A percentile compares a stretch with the other conserved stretches of the same genome.
Conservation (phyloP, 2,113 vertebrate species). For the Bucco capensis region DNA sequence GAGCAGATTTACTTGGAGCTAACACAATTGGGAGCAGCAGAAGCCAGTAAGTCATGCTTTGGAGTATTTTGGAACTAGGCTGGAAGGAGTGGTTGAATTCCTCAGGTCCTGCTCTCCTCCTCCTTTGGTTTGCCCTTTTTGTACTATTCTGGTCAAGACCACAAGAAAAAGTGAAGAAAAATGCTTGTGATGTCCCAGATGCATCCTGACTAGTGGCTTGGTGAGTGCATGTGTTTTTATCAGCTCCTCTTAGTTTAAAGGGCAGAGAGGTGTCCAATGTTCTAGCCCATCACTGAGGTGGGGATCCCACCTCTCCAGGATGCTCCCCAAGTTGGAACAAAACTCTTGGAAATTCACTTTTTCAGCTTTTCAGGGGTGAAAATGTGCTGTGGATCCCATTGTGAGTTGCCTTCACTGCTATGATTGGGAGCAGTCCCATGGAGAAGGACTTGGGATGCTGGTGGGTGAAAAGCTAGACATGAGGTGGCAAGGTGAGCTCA, state of each 20-base stretch:
- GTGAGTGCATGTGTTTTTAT: background rate
- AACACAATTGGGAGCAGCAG: background rate
- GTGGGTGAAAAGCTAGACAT: no score
- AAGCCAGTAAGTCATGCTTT: background rate
- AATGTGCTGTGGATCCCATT: rapidly evolving
- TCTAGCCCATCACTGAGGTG: background rate
- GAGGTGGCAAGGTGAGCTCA: no score
- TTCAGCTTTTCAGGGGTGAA: background rate
- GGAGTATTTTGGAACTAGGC: background rate
- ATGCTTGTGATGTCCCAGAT: background rate
- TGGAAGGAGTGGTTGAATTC: background rate
- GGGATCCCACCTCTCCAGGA: rapidly evolving
- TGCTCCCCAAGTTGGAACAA: background rate
- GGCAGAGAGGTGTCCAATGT: background rate
- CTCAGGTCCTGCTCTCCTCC: background rate
- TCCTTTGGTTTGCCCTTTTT: background rate
- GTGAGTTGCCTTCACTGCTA: background rate
- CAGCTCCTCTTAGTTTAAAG: background rate
- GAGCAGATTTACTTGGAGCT: background rate
- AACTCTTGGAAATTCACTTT: background rate
- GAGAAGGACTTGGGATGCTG: background rate
- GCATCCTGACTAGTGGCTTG: rapidly evolving
- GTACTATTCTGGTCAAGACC: background rate
- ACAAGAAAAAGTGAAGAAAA: background rate
- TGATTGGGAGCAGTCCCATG: background rate